Conservation (phyloP, 2,113 vertebrate species). For the Butastur rufipennis region DNA sequence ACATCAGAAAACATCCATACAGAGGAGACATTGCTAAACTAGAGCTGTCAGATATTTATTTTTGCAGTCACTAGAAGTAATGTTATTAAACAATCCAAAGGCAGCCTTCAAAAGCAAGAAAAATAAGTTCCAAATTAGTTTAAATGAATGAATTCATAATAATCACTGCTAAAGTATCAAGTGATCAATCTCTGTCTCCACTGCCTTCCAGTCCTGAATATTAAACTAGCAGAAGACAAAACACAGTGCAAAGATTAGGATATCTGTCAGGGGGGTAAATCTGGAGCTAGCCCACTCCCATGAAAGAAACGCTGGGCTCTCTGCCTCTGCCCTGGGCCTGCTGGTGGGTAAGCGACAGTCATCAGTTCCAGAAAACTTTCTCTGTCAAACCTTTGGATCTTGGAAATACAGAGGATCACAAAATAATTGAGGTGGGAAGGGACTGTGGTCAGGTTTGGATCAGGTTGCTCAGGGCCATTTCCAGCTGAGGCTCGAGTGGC, state of each 20-base stretch:
- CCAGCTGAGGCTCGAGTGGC: not conserved
- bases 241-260: not conserved
- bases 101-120: conserved; percentile 20
- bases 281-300: not conserved
- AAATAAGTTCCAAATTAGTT: conserved; percentile 25
- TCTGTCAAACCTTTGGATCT: not conserved
- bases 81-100: not conserved
- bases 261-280: not conserved
- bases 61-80: not conserved
- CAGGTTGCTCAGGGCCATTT: not conserved
- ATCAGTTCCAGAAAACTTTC: not conserved
- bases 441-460: not conserved
- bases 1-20: not conserved
- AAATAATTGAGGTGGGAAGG: not conserved
- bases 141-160: conserved; percentile 31
- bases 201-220: not conserved
- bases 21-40: not conserved
- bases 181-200: conserved; percentile 11
- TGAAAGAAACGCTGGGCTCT: not conserved
- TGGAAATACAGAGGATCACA: not conserved
- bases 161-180: conserved; percentile 32
- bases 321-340: not conserved
- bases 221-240: not conserved
- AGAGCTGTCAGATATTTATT: conserved; percentile 27
- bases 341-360: not conserved